phyloP scores from a whole-genome alignment of 2,797 vertebrate genomes.

The Malacoctenus gilli region DNA sequence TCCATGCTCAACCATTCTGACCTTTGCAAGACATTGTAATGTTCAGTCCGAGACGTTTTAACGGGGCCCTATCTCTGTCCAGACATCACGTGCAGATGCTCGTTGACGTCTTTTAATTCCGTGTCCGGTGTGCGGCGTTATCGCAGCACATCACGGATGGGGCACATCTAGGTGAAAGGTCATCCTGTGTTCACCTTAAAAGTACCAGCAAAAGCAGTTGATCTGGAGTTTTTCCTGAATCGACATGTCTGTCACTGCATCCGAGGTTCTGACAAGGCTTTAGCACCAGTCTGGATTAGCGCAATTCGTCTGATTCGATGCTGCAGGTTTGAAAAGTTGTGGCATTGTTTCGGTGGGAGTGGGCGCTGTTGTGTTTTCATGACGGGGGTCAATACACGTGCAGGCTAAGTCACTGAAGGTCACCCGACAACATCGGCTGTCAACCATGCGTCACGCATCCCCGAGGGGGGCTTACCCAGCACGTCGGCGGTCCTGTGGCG shows the following conservation, averaged over 20 bases:
- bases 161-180: slow-evolving; percentile 80
- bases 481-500: slow-evolving; percentile 90
- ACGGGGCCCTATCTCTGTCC: accelerated
- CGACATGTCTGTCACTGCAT: accelerated
- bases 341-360: not conserved
- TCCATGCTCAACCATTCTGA: slow-evolving; percentile 85
- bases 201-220: not conserved
- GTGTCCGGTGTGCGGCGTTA: not conserved
- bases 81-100: not conserved
- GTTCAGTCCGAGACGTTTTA: not conserved
- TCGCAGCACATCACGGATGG: not conserved
- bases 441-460: not conserved
- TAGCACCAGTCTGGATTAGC: accelerated
- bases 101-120: not conserved
- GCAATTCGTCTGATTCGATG: not conserved
- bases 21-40: slow-evolving; percentile 78
- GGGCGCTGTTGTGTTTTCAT: slow-evolving; percentile 67
- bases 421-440: too few relatives aligned
- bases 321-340: not conserved
- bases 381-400: slow-evolving; percentile 57
- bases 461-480: slow-evolving; percentile 82
- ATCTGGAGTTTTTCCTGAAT: not conserved
- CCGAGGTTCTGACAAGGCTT: too few relatives aligned
- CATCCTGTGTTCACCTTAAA: slow-evolving; percentile 33
- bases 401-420: slow-evolving; percentile 67